phyloP scores from a whole-genome alignment of 1,140 invertebrate species.

The Adoxophyes honmai region DNA sequence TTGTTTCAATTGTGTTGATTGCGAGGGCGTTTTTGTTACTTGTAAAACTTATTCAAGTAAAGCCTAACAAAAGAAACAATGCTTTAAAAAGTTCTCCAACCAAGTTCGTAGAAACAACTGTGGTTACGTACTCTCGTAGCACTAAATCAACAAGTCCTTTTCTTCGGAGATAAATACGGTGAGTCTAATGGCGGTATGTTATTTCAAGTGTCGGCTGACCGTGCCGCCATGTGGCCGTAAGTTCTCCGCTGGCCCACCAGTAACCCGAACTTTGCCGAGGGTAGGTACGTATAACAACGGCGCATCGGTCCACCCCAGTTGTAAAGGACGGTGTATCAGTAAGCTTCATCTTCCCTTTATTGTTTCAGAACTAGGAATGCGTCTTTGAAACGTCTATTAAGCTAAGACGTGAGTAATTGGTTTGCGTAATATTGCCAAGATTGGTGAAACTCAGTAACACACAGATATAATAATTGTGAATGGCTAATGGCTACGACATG shows the following conservation, averaged over 20 bases:
- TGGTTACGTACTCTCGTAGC: constrained; percentile 16
- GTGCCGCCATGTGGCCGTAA: not conserved
- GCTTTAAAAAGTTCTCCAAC: too few relatives aligned
- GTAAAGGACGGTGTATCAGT: not conserved
- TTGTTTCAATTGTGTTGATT: not conserved
- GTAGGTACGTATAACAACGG: constrained; percentile 3
- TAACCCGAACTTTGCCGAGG: not conserved
- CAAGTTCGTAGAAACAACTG: not conserved
- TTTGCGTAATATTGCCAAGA: not conserved
- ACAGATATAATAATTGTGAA: too few relatives aligned
- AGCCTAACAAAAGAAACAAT: too few relatives aligned
- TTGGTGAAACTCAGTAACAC: not conserved
- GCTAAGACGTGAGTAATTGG: not conserved
- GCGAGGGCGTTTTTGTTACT: not conserved
- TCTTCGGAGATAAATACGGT: constrained; percentile 36
- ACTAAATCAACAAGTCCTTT: constrained; percentile 46
- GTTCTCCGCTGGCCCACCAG: not conserved
- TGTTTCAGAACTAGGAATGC: not conserved
- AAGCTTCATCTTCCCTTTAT: constrained; percentile 3
- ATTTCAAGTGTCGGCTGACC: constrained; percentile 31
- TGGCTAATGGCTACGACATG: too few relatives aligned
- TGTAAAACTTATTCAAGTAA: too few relatives aligned
- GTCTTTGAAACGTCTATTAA: not conserved
- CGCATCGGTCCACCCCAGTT: not conserved
- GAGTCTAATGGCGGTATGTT: constrained; percentile 48